These are phyloP conservation scores for Tiliqua scincoides DNA, from an alignment of 2,113 vertebrate species.

Conservation along the genomic window DNA sequence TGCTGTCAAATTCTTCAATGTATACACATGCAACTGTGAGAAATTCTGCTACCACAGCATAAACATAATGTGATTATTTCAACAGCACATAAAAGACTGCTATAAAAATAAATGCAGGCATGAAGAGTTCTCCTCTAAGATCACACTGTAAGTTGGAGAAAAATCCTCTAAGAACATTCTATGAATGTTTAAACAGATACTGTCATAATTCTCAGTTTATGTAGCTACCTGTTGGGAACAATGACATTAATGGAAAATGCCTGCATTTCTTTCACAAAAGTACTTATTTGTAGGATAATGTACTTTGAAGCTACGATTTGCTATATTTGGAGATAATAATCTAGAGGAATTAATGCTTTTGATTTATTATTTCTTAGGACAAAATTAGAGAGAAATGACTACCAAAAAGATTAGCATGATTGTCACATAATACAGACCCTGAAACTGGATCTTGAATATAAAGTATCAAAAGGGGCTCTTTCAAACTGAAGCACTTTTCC, in stretches of 20 bases:
- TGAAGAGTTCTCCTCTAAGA: not conserved
- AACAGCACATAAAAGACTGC: not conserved
- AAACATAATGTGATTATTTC: not conserved
- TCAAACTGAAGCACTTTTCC: not conserved
- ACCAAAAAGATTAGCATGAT: not conserved
- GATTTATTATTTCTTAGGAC: not conserved
- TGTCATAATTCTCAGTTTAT: not conserved
- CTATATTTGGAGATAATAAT: not conserved
- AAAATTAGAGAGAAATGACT: not conserved
- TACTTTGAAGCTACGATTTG: constrained; percentile 5
- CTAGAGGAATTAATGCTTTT: not conserved
- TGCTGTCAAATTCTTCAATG: not conserved
- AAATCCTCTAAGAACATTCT: not conserved
- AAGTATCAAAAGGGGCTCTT: not conserved
- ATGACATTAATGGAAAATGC: not conserved
- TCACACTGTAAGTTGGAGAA: not conserved
- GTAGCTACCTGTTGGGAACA: not conserved
- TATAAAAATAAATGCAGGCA: not conserved
- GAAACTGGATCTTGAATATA: not conserved
- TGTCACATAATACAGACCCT: not conserved
- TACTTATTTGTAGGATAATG: not conserved
- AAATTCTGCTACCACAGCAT: fast-evolving
- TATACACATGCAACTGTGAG: not conserved
- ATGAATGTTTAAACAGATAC: fast-evolving
- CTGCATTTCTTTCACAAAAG: not conserved